Evolutionary conservation across 2,113 vertebrate species (phyloP).

Genomic region (Gambusia affinis): DNA sequence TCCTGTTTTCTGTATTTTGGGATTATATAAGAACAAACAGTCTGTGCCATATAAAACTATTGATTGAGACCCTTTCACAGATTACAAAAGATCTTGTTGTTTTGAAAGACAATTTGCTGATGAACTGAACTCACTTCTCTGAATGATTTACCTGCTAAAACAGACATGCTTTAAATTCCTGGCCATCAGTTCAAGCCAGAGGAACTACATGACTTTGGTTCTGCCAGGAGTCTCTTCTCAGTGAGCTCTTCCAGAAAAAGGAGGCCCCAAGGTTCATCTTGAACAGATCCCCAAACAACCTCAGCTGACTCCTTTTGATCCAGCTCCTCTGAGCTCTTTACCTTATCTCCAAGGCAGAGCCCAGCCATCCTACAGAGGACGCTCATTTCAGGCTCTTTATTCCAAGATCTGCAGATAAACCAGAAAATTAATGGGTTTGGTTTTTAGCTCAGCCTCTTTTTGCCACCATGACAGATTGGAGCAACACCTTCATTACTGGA

Average conservation of each 20-base stretch:
- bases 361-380: not conserved
- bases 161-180: no score
- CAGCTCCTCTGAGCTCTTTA: no score
- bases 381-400: not conserved
- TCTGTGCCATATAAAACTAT: no score
- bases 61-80: no score
- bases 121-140: no score
- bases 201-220: not conserved
- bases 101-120: no score
- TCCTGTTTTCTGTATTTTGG: no score
- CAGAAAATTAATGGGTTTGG: not conserved
- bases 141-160: no score
- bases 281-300: not conserved
- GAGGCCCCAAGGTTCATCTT: not conserved
- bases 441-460: not conserved
- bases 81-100: no score
- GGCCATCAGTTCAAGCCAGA: no score
- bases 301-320: not conserved
- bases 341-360: not conserved
- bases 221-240: not conserved
- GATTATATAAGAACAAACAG: no score
- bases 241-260: not conserved
- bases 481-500: not conserved
- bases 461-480: not conserved
- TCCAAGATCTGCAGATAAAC: not conserved